Evolutionary conservation across 2,888 invertebrate species (phyloP), one percentile per base, ranked within the genome.

Genomic region (Cylindroiulus punctatus): DNA sequence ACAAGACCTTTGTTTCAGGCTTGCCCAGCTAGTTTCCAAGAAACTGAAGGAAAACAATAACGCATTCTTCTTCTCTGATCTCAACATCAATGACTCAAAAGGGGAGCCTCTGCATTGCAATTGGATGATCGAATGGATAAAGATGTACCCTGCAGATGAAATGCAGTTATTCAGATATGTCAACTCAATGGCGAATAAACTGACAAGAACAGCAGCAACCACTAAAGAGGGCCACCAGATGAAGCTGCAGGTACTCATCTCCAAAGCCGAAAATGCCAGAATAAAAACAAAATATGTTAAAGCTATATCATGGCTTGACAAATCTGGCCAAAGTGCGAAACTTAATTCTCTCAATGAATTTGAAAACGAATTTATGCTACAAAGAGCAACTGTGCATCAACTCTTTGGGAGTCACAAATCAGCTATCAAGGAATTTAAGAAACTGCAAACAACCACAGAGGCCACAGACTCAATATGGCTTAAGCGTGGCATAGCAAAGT

Each of bases 341-440:
- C n/a, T 1, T 22, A 8, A 26, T 65, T 22, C 65, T 1, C 22
- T 65, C 22, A 22, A 65, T 22, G 22, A 65, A 65, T 26, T 65
- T 22, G 65, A 65, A 22, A 65, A 22, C 1, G 65, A 65, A 65
- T 26, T 65, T 22, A 10, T 10, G 22, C 10, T 65, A 22, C 65
- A 65, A 65, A 65, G 65, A 65, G 65, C 65, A 65, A 65, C 26
- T 65, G 65, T 26, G 5, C 65, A 65, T 65, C 65, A 65, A 26
- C 65, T 65, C 10, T 65, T 26, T 65, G 65, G 65, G 26, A 65
- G 65, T 26, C 65, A 65, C 65, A 65, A 8, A 22, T 22, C 65
- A 65, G 65, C 65, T 10, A 65, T 65, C 65, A 65, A 26, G 22
- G 65, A 22, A 5, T 22, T 65, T 10, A 65, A 65, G 65, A 65